These are phyloP conservation scores for Nycticryphes semicollaris DNA, from an alignment of 2,113 vertebrate species.

Conservation along the genomic window DNA sequence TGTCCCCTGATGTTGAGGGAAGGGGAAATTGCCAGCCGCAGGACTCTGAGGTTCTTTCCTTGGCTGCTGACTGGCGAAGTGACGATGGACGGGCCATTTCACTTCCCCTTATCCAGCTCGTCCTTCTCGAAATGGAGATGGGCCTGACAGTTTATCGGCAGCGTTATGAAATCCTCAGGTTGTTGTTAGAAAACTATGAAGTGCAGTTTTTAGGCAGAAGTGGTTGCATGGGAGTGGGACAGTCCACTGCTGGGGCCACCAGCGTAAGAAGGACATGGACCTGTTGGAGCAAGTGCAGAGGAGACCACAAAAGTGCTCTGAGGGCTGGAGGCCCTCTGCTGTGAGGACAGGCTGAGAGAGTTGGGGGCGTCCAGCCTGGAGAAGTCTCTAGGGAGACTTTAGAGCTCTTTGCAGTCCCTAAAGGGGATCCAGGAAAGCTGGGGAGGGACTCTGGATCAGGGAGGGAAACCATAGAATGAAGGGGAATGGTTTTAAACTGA, in stretches of 20 bases:
- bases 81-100: background rate
- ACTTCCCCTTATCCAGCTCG: background rate
- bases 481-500: background rate
- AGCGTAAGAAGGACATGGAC: background rate
- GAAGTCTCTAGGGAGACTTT: background rate
- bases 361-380: background rate
- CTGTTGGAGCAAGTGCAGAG: background rate
- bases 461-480: background rate
- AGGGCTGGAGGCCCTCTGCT: background rate
- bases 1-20: rapidly evolving
- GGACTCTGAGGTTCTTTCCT: background rate
- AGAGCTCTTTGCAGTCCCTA: background rate
- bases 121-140: background rate
- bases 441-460: background rate
- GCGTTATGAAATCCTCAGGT: background rate
- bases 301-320: background rate
- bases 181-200: rapidly evolving
- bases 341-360: background rate
- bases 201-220: background rate
- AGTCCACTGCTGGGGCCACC: no score
- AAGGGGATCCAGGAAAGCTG: background rate
- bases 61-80: background rate
- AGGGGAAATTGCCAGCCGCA: background rate
- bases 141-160: background rate
- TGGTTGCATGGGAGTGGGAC: rapidly evolving